Evolutionary conservation across 2,888 invertebrate species (phyloP).

Genomic region (Rhogogaster chlorosoma): DNA sequence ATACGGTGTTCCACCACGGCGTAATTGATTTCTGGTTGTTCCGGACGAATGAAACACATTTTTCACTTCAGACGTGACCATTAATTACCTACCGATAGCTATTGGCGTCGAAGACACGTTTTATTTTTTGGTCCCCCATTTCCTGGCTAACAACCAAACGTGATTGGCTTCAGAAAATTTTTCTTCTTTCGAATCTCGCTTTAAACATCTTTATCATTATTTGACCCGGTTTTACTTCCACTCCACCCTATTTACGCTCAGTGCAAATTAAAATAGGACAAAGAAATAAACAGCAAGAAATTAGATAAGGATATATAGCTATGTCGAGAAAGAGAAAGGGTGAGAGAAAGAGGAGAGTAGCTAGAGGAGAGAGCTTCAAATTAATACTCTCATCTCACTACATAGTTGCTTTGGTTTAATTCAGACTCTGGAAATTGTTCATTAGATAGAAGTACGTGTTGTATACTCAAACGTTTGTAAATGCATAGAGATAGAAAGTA

Average conservation of each 20-base stretch:
- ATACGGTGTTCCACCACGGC: constrained; percentile 26
- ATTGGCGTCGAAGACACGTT: constrained; percentile 40
- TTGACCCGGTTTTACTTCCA: background rate
- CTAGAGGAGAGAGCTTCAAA: background rate
- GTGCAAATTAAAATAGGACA: background rate
- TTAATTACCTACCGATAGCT: constrained; percentile 42
- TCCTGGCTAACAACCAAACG: constrained; percentile 29
- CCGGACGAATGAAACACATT: constrained; percentile 45
- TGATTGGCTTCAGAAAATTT: constrained; percentile 19
- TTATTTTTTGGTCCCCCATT: constrained; percentile 37
- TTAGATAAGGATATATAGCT: background rate
- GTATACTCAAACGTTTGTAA: background rate
- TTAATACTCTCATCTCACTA: constrained; percentile 25
- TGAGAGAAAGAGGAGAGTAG: background rate
- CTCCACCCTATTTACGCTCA: background rate
- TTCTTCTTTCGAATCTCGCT: background rate
- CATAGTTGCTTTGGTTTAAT: constrained; percentile 9
- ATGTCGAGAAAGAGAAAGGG: background rate
- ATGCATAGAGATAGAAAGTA: background rate
- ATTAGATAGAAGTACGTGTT: constrained; percentile 9
- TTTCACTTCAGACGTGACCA: constrained; percentile 40
- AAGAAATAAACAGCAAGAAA: background rate
- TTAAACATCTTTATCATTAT: background rate
- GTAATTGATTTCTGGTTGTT: constrained; percentile 46
- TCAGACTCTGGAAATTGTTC: constrained; percentile 26